A percentile compares a stretch with the other conserved stretches of the same genome.
phyloP scores from a whole-genome alignment of 1,140 invertebrate species.

The Pachyrhynchus sulphureomaculatus region DNA sequence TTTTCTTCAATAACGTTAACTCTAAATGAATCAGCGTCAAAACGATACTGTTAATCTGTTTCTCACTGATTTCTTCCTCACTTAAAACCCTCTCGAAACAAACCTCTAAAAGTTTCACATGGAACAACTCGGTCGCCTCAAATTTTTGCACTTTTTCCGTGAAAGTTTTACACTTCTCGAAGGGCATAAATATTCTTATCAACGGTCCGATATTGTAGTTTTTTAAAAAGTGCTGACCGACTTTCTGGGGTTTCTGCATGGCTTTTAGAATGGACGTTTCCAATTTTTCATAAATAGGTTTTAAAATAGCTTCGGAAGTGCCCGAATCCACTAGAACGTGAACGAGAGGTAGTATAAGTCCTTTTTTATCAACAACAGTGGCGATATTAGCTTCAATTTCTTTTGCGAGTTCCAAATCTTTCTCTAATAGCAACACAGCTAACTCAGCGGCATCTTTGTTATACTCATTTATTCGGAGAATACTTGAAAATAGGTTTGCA shows the following conservation, averaged over 20 bases:
- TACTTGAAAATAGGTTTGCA: slow-evolving; percentile 54
- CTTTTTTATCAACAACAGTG: slow-evolving; percentile 54
- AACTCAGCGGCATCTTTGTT: slow-evolving; percentile 56
- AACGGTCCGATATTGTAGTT: slow-evolving; percentile 56
- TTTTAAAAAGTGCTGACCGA: slow-evolving; percentile 59
- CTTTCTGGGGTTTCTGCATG: slow-evolving; percentile 65
- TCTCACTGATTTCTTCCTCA: slow-evolving; percentile 16
- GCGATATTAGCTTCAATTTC: slow-evolving; percentile 53
- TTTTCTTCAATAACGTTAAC: slow-evolving; percentile 50
- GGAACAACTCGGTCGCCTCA: slow-evolving; percentile 59
- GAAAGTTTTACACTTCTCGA: slow-evolving; percentile 56
- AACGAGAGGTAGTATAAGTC: slow-evolving; percentile 59
- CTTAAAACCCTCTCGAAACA: slow-evolving; percentile 55
- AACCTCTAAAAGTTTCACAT: slow-evolving; percentile 56
- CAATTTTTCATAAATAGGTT: slow-evolving; percentile 57
- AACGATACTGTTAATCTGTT: slow-evolving; percentile 36
- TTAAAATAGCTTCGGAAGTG: slow-evolving; percentile 51
- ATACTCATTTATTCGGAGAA: slow-evolving; percentile 43
- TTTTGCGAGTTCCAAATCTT: slow-evolving; percentile 52
- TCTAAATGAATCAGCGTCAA: slow-evolving; percentile 49
- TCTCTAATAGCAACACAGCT: slow-evolving; percentile 54
- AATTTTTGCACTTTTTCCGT: slow-evolving; percentile 60
- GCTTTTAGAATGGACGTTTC: slow-evolving; percentile 60
- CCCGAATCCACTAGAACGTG: slow-evolving; percentile 52
- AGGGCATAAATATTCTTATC: slow-evolving; percentile 58